phyloP scores from a whole-genome alignment of 2,797 vertebrate genomes.

The Podarcis lilfordi region DNA sequence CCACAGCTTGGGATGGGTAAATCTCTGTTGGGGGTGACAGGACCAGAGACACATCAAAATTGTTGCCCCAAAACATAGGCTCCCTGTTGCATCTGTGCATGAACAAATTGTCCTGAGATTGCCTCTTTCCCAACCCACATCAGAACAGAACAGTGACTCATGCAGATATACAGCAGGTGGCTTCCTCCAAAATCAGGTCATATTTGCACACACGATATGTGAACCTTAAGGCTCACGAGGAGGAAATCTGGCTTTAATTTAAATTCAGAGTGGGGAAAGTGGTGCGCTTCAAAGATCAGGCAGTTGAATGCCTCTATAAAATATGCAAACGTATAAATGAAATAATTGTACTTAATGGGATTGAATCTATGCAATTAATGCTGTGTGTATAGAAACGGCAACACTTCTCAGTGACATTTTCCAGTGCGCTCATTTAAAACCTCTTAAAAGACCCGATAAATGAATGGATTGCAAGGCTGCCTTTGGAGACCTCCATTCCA shows the following conservation, averaged over 20 bases:
- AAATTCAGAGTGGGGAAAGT: not conserved
- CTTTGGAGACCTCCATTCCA: not conserved
- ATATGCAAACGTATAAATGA: constrained; percentile 10
- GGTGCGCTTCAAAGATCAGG: not conserved
- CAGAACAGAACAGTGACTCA: not conserved
- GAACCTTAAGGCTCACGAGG: not conserved
- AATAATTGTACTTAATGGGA: not conserved
- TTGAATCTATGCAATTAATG: not conserved
- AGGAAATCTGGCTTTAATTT: not conserved
- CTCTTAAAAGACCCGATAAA: not conserved
- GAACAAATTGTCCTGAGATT: not conserved
- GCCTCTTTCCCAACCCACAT: not conserved
- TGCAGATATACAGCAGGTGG: not conserved
- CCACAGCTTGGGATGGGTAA: not conserved
- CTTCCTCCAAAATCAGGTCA: no score
- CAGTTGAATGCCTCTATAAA: no score
- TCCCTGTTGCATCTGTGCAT: not conserved
- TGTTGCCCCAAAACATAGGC: not conserved
- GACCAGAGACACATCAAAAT: not conserved
- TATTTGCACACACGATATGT: not conserved
- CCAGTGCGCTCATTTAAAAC: not conserved
- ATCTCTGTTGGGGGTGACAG: not conserved
- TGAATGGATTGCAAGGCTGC: no score
- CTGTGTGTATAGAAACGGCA: not conserved
- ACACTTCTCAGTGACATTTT: no score